phyloP scores from a whole-genome alignment of 1,140 invertebrate genomes.

The Drosophila subobscura region DNA sequence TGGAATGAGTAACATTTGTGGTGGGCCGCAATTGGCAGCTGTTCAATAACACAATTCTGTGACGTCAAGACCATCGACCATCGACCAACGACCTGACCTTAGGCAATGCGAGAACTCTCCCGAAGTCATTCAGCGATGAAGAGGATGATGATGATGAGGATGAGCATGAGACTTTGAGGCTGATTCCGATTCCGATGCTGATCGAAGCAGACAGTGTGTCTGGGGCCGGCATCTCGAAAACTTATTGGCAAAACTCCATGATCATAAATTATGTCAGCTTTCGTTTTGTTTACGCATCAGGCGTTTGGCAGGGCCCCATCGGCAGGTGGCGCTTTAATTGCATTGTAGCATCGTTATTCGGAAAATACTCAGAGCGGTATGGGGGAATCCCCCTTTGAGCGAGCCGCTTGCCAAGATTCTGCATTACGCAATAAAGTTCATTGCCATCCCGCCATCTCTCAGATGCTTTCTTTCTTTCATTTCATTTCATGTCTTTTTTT shows the following conservation, averaged over 20 bases:
- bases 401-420: constrained; percentile 72
- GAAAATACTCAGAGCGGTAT: constrained; percentile 12
- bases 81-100: constrained; percentile 52
- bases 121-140: constrained; percentile 59
- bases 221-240: constrained; percentile 38
- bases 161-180: constrained; percentile 26
- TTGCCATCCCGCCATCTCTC: constrained; percentile 44
- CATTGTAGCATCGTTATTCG: constrained; percentile 43
- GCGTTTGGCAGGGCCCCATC: constrained; percentile 4
- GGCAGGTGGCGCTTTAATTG: constrained; percentile 77
- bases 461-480: constrained; percentile 42
- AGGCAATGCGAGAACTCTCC: constrained; percentile 57
- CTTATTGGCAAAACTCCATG: constrained; percentile 82
- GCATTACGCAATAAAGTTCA: constrained; percentile 75
- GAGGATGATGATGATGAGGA: constrained; percentile 10
- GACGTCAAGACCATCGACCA: constrained; percentile 23
- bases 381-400: constrained; percentile 58
- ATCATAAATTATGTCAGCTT: constrained; percentile 78
- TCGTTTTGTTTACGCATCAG: constrained; percentile 71
- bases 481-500: constrained; percentile 66
- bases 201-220: constrained; percentile 60
- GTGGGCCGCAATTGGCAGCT: constrained; percentile 71
- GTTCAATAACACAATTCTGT: constrained; percentile 70
- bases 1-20: constrained; percentile 61
- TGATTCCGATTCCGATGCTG: constrained; percentile 10